phyloP scores from a whole-genome alignment of 2,797 vertebrate species.

The Sebastes hopkinsi region DNA sequence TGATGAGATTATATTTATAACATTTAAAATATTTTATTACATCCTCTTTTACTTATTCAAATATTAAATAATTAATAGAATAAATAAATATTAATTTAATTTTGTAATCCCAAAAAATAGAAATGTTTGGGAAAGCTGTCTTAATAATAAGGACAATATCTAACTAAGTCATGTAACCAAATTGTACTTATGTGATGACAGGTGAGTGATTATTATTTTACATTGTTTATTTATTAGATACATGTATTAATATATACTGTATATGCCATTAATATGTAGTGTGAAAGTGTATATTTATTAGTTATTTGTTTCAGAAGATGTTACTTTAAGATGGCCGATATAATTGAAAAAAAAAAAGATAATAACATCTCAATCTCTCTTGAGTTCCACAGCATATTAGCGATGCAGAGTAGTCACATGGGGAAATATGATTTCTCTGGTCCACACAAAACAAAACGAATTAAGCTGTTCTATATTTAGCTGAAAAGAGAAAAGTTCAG shows the following conservation, averaged over 20 bases:
- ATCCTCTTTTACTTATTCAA: background rate
- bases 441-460: slow-evolving; percentile 52
- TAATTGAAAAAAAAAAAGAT: background rate
- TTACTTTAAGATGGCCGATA: background rate
- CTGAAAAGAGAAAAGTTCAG: slow-evolving; percentile 72
- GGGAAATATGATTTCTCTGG: slow-evolving; percentile 45
- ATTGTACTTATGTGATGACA: background rate
- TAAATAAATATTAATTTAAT: background rate
- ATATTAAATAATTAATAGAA: background rate
- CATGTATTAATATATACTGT: too few relatives aligned
- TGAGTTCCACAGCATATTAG: slow-evolving; percentile 26
- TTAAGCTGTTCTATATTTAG: slow-evolving; percentile 67
- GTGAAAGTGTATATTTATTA: background rate
- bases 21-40: background rate
- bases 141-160: background rate
- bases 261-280: background rate
- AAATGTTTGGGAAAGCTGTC: background rate
- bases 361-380: slow-evolving; percentile 20
- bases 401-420: slow-evolving; percentile 21
- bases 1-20: background rate
- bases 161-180: background rate
- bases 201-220: background rate
- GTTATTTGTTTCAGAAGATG: background rate
- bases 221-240: background rate
- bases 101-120: background rate